These are phyloP conservation scores for Amazona guildingii DNA, from an alignment of 2,113 vertebrate genomes.

Conservation along the genomic window DNA sequence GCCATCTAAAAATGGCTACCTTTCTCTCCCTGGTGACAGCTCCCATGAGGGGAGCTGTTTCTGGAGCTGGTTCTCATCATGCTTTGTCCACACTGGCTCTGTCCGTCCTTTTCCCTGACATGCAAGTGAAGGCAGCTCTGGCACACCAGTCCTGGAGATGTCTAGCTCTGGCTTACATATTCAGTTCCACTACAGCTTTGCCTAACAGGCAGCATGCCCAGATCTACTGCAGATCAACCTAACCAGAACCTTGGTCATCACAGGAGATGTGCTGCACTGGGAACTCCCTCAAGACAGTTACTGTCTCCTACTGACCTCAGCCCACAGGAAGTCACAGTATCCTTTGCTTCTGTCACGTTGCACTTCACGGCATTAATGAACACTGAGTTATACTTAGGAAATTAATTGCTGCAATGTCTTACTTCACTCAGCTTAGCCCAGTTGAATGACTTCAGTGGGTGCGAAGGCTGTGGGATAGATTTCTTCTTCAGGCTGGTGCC, in stretches of 20 bases:
- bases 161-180: accelerated
- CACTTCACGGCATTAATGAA: not conserved
- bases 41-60: not conserved
- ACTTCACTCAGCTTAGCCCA: slow-evolving; percentile 97
- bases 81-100: not conserved
- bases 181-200: not conserved
- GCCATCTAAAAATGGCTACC: not conserved
- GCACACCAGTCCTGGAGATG: not conserved
- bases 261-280: not conserved
- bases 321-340: not conserved
- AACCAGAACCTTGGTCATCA: not conserved
- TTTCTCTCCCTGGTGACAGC: not conserved
- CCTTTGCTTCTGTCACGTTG: not conserved
- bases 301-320: not conserved
- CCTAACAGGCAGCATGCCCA: not conserved
- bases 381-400: not conserved
- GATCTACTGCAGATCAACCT: not conserved
- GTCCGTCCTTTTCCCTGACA: not conserved
- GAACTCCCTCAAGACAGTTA: not conserved
- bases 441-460: slow-evolving; percentile 97
- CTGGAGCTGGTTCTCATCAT: not conserved
- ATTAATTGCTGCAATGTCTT: slow-evolving; percentile 36
- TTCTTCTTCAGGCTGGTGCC: slow-evolving; percentile 82
- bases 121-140: not conserved
- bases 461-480: slow-evolving; percentile 90